phyloP scores from a whole-genome alignment of 2,113 vertebrate genomes.

The Oophaga pumilio region DNA sequence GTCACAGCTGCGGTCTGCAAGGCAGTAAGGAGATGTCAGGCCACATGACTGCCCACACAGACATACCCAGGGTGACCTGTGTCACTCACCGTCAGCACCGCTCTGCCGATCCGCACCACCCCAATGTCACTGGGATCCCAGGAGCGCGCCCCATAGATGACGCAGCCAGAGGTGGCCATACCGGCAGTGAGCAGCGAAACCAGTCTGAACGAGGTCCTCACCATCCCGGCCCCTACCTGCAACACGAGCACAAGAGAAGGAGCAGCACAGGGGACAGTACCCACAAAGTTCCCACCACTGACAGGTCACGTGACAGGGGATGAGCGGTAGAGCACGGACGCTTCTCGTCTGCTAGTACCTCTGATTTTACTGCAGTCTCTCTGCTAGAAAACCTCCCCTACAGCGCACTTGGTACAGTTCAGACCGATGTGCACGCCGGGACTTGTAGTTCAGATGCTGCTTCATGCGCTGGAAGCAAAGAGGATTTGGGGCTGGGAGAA shows the following conservation, averaged over 20 bases:
- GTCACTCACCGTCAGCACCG: conserved; percentile 83
- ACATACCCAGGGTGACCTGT: neutral
- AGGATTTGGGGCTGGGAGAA: neutral
- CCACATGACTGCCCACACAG: neutral
- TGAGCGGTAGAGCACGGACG: too few species aligned
- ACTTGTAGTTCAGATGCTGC: conserved; percentile 63
- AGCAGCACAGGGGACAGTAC: neutral
- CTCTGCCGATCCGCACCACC: conserved; percentile 85
- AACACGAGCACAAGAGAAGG: conserved; percentile 1
- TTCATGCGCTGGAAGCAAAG: neutral
- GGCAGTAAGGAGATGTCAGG: neutral
- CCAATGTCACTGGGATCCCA: conserved; percentile 89
- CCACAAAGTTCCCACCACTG: neutral
- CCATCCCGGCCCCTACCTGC: conserved; percentile 79
- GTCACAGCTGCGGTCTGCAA: conserved; percentile 88
- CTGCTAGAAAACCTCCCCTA: neutral
- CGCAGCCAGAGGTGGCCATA: conserved; percentile 82
- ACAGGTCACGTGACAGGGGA: neutral
- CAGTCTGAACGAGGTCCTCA: conserved; percentile 77
- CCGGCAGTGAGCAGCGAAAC: conserved; percentile 76
- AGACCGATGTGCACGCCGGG: conserved; percentile 65
- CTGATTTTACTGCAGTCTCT: too few species aligned
- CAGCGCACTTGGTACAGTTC: conserved; percentile 10
- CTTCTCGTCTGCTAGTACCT: too few species aligned
- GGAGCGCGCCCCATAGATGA: conserved; percentile 75